A percentile compares a stretch with the other conserved stretches of the same genome.
Evolutionary conservation across 2,797 vertebrate species (phyloP).

Genomic region (Peromyscus melanophrys): DNA sequence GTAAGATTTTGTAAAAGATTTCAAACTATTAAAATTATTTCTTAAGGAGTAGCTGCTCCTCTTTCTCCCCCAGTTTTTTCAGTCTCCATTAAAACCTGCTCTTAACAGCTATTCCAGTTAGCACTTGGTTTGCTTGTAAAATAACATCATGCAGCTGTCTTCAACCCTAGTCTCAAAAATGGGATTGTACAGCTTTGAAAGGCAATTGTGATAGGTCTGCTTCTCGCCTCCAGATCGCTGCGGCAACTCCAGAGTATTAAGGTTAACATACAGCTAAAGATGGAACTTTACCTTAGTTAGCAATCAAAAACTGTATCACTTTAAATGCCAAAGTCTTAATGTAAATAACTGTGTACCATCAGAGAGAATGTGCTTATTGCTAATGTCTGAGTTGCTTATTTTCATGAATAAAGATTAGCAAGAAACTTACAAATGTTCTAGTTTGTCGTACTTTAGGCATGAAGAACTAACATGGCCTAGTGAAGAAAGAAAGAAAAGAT

Average conservation of each 20-base stretch:
- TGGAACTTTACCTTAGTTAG: conserved; percentile 46
- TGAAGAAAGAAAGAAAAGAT: conserved; percentile 66
- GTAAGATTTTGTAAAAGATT: conserved; percentile 48
- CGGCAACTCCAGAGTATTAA: conserved; percentile 31
- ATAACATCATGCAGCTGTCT: conserved; percentile 8
- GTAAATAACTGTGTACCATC: conserved; percentile 49
- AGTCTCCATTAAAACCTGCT: conserved; percentile 7
- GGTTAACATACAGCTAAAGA: conserved; percentile 25
- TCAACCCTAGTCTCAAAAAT: conserved; percentile 32
- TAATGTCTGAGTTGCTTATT: conserved; percentile 55
- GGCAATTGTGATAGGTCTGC: neutral
- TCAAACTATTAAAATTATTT: conserved; percentile 62
- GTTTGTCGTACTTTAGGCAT: conserved; percentile 49
- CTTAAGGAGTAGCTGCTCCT: conserved; percentile 19
- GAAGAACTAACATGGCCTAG: conserved; percentile 53
- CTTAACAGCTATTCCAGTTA: conserved; percentile 52
- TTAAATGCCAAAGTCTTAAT: conserved; percentile 67
- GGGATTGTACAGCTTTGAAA: neutral
- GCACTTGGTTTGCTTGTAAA: conserved; percentile 57
- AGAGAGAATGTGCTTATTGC: conserved; percentile 58
- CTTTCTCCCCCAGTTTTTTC: neutral
- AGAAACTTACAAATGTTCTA: conserved; percentile 58
- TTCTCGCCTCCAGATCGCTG: conserved; percentile 29
- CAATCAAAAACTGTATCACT: conserved; percentile 60
- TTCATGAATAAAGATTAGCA: conserved; percentile 64